Conservation (phyloP, 2,888 invertebrate genomes). For the Aquatica leii region DNA sequence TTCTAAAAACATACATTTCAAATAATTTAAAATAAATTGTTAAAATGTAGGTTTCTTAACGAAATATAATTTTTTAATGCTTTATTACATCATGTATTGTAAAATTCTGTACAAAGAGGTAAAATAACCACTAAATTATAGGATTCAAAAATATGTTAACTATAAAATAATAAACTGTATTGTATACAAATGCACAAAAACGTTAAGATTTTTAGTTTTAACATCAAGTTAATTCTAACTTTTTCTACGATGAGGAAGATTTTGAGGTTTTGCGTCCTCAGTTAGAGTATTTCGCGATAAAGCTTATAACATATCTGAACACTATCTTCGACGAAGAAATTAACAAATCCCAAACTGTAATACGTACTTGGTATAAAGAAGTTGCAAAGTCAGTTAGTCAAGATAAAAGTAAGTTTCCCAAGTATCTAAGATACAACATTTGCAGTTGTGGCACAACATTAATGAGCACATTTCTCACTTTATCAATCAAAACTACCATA, state of each 20-base stretch:
- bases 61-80: too few species aligned
- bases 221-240: conserved; percentile 67
- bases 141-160: too few species aligned
- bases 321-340: conserved; percentile 45
- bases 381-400: conserved; percentile 25
- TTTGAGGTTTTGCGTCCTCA: conserved; percentile 65
- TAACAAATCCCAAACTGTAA: conserved; percentile 39
- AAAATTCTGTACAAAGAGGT: too few species aligned
- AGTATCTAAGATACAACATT: conserved; percentile 6
- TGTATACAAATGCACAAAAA: too few species aligned
- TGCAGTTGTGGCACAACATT: conserved; percentile 54
- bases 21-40: too few species aligned
- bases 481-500: conserved; percentile 73
- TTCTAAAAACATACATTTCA: too few species aligned
- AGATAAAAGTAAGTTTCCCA: conserved; percentile 11
- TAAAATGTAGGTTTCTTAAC: too few species aligned
- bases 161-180: too few species aligned
- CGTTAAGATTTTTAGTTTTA: too few species aligned
- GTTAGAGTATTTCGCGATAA: conserved; percentile 51
- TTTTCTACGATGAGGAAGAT: conserved; percentile 71
- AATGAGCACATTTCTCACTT: conserved; percentile 70
- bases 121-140: too few species aligned
- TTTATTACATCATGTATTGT: too few species aligned
- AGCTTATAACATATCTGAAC: conserved; percentile 45
- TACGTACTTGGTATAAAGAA: conserved; percentile 47